Base-by-base conservation (phyloP, 2,113 vertebrate species). In the Grallaria varia region DNA sequence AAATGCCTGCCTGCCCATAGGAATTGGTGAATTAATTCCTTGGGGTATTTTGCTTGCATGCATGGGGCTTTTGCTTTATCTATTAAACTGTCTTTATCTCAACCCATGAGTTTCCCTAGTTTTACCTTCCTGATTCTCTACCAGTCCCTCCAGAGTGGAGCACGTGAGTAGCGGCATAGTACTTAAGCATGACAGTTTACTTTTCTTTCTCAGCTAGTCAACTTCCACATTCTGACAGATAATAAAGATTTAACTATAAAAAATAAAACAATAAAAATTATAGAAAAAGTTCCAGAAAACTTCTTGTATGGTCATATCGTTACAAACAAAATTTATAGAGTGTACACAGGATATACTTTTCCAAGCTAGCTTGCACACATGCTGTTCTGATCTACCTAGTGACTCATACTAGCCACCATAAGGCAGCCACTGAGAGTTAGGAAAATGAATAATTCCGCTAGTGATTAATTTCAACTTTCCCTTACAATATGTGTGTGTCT, bases 151-250 rank as follows among this genome's bases (percentile, higher is more conserved):
- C 8, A 23, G 15, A 7, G 5, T 8, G 7, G 42, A 39, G 7
- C 24, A 23, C 10, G 24, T 25, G 49, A 44, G 19, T 35, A 19
- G 10, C 28, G 44, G 10, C 28, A 31, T 17, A 24, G 44, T 21
- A 10, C 22, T 64, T 30, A 58, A 6, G 16, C 13, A 52, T 0
- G 0, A 31, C 10, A 66, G 2, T 44, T 20, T 42, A 3, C 6
- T 73, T 73, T 72, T 25, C 23, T 88, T 60, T 58, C 40, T 90
- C 60, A 60, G 4, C 13, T 81, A 53, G n/a, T 35, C 12, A 23
- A 2, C 1, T 72, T 86, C 22, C 13, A 68, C 4, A 37, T 47
- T 92, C 40, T 77, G 15, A 1, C 14, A 60, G 24, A 28, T 27
- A 44, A 73, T 23, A 64, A 27, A 68, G 4, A 2, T 3, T 63